Conservation (phyloP, 2,113 vertebrate genomes). For the Psephotus haematonotus region DNA sequence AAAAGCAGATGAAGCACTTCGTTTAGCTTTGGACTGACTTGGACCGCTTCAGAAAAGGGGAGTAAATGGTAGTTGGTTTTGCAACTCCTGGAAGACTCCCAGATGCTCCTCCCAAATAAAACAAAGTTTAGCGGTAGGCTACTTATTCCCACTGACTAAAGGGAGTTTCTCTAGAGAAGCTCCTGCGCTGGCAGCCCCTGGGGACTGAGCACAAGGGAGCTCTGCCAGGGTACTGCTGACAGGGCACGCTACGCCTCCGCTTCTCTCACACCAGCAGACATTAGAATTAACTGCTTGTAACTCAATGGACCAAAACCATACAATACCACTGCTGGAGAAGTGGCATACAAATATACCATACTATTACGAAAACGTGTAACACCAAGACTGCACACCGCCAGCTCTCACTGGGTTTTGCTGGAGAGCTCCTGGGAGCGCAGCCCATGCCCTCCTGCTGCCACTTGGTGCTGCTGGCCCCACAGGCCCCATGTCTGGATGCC, state of each 20-base stretch:
- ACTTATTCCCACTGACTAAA: neutral
- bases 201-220: neutral
- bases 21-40: neutral
- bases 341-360: fast-evolving
- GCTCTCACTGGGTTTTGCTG: neutral
- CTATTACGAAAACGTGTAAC: neutral
- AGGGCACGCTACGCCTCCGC: neutral
- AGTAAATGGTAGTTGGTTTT: fast-evolving
- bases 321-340: neutral
- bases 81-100: neutral
- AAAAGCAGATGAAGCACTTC: neutral
- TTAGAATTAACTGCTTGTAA: neutral
- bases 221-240: neutral
- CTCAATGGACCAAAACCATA: neutral
- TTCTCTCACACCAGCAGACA: neutral
- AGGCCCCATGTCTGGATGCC: neutral
- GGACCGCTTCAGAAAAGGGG: neutral
- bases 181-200: neutral
- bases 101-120: neutral
- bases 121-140: neutral
- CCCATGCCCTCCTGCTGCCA: neutral
- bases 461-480: neutral
- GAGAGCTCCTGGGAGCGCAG: neutral
- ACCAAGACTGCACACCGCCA: neutral
- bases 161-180: neutral